phyloP scores from a whole-genome alignment of 2,113 vertebrate species.

The Lanius collurio region DNA sequence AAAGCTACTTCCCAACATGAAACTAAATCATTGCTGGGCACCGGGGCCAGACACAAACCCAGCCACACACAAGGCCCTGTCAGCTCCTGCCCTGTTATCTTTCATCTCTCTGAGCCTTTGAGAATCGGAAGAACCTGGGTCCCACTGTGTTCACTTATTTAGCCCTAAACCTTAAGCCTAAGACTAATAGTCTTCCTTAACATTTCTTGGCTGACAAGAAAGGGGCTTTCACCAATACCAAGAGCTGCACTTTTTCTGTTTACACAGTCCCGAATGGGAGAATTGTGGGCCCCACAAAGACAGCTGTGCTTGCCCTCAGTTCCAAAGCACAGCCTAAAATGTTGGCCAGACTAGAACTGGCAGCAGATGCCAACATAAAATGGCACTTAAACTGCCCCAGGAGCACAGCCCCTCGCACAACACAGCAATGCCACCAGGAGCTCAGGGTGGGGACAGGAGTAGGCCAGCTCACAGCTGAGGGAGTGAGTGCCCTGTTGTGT shows the following conservation, averaged over 20 bases:
- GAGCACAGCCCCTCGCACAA: background rate
- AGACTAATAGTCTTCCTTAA: background rate
- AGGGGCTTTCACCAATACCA: background rate
- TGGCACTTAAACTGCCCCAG: background rate
- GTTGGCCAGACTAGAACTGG: background rate
- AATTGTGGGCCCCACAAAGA: background rate
- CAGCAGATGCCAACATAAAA: background rate
- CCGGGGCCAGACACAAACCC: background rate
- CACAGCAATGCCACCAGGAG: background rate
- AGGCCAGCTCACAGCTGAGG: accelerated
- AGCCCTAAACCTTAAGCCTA: background rate
- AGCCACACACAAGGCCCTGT: background rate
- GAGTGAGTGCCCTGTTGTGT: background rate
- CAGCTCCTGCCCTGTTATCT: background rate
- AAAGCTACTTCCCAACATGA: background rate
- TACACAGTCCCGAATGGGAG: background rate
- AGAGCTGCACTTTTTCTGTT: background rate
- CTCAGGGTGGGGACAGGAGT: accelerated
- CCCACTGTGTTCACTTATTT: background rate
- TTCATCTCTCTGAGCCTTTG: background rate
- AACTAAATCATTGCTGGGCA: background rate
- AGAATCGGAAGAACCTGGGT: background rate
- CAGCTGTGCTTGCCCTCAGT: background rate
- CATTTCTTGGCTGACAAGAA: background rate
- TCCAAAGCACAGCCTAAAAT: background rate